These are phyloP conservation scores for Antechinus flavipes DNA, from an alignment of 2,113 vertebrate genomes.

Conservation along the genomic window DNA sequence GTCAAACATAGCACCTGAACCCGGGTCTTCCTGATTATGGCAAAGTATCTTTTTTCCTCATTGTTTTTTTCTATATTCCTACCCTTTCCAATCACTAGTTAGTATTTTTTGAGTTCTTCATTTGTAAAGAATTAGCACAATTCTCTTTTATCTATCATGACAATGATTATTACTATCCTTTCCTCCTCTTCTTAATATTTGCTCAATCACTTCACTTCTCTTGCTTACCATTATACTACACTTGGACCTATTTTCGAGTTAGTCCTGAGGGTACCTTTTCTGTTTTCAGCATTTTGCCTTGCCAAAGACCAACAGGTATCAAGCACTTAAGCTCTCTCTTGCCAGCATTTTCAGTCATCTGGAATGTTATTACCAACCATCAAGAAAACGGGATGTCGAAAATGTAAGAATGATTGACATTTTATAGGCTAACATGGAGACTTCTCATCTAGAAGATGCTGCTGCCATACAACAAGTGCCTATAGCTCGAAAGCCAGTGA, in stretches of 20 bases:
- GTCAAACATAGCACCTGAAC: not conserved
- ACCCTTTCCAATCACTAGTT: not conserved
- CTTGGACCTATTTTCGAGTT: not conserved
- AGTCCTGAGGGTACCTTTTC: not conserved
- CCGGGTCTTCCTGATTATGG: not conserved
- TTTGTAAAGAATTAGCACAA: not conserved
- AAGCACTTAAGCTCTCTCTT: not conserved
- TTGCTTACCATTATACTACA: not conserved
- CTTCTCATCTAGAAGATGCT: constrained; percentile 42
- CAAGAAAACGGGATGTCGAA: not conserved
- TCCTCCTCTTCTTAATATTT: not conserved
- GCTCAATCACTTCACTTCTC: fast-evolving
- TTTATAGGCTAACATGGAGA: constrained; percentile 41
- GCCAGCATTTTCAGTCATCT: not conserved
- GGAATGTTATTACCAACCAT: not conserved
- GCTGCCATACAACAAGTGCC: constrained; percentile 29
- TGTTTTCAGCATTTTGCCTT: not conserved
- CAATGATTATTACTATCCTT: not conserved
- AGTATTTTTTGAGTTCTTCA: not conserved
- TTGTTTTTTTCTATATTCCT: not conserved
- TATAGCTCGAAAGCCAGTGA: constrained; percentile 29
- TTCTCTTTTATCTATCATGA: not conserved
- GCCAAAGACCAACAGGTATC: not conserved
- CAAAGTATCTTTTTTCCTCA: not conserved
- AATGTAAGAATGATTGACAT: not conserved